A percentile compares a stretch with the other conserved stretches of the same genome.
phyloP scores from a whole-genome alignment of 2,888 invertebrate genomes.

The Vanessa cardui region DNA sequence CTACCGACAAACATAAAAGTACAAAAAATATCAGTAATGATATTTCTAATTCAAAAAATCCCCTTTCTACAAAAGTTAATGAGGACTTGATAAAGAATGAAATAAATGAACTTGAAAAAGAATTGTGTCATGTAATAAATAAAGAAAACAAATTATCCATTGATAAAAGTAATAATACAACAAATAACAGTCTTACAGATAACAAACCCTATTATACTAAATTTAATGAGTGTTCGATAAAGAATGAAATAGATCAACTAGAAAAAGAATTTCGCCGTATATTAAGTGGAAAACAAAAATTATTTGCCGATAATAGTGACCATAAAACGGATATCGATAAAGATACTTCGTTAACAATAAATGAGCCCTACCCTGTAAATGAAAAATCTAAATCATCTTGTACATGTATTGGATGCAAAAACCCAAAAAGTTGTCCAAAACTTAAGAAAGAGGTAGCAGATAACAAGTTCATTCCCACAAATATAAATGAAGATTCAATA shows the following conservation, averaged over 20 bases:
- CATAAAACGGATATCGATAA: too few relatives aligned
- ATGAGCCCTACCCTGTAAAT: not conserved
- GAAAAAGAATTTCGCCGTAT: not conserved
- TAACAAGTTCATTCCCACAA: not conserved
- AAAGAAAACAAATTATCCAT: constrained; percentile 13
- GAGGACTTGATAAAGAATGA: not conserved
- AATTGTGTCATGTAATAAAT: constrained; percentile 1
- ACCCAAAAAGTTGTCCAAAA: not conserved
- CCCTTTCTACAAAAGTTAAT: not conserved
- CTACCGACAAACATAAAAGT: constrained; percentile 15
- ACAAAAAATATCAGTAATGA: constrained; percentile 12
- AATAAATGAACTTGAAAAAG: constrained; percentile 6
- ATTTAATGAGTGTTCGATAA: not conserved
- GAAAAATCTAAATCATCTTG: not conserved
- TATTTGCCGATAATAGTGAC: not conserved
- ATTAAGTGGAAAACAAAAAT: constrained; percentile 5
- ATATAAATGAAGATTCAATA: not conserved
- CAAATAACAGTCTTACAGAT: constrained; percentile 3
- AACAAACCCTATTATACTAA: too few relatives aligned
- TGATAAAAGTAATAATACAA: constrained; percentile 16
- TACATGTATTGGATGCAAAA: not conserved
- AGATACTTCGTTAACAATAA: too few relatives aligned
- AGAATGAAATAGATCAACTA: not conserved
- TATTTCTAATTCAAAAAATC: too few relatives aligned
- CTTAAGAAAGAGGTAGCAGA: not conserved